Base-by-base conservation (phyloP, 2,888 invertebrate species). In the Habroteleia sp. region DNA sequence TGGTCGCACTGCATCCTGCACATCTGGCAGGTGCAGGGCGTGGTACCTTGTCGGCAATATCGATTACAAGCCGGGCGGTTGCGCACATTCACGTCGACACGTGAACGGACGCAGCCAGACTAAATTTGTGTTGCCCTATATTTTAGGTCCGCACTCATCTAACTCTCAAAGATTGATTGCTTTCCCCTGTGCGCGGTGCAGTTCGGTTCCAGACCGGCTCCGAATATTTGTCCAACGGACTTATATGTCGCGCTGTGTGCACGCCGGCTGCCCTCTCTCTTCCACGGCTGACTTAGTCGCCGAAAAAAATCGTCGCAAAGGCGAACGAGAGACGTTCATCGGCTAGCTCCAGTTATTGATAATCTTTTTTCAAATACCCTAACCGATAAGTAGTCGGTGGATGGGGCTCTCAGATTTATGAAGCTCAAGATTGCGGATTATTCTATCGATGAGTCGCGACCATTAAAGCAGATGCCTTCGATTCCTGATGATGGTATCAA, bases 11-110 rank as follows among this genome's bases (percentile, higher is more conserved):
- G 77, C 77, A 74, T 77, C 84, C 85, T 83, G 81, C 81, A 84
- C 86, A 86, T 86, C 86, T 86, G 83, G 84, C 86, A 85, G 86
- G 85, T 87, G 85, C 84, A 87, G 87, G 87, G 87, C 87, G 87
- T 87, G 87, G 87, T 87, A 86, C 86, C 87, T 86, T 86, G 86
- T 85, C 86, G 86, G 85, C 86, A 86, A 87, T 87, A 87, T 87
- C 86, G 87, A 87, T 87, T 87, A 85, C 87, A 85, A 85, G 82
- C 83, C 83, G 84, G 83, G 87, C 86, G 86, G 86, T 87, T 87
- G 87, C 87, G 87, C 87, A n/a, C n/a, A 87, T 86, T 87, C 85
- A 83, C 85, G 85, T 84, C 86, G 85, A 85, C 87, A 87, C 86
- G 87, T 87, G 86, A 86, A 84, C 83, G 82, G 82, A 85, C 80